Evolutionary conservation across 2,113 vertebrate species (phyloP), one percentile per base, ranked within the genome.

Genomic region (Atlantisia rogersi): DNA sequence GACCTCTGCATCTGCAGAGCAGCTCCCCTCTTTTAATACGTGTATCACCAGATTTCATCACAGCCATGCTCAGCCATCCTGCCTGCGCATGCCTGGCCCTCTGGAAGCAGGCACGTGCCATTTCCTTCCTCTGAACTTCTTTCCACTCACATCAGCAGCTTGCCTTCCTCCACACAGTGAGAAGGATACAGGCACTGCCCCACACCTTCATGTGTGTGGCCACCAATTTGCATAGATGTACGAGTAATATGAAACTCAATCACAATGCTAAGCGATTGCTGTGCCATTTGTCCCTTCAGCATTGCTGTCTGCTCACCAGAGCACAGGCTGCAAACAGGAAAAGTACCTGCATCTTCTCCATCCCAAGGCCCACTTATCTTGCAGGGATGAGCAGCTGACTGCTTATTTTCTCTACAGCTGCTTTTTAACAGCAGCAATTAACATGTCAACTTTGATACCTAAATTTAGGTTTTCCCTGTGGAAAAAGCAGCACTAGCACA

Each of bases 141-240:
- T 71, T 59, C 37, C 68, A 44, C 52, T 39, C 31, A 28, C 29
- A 18, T 1, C 55, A 82, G 82, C 79, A 69, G 29, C 67, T 82
- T 25, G 1, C 40, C 35, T 64, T 56, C 35, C 50, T 77, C 35
- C 0, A 0, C 22, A 0, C 1, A 10, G 39, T 5, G 8, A 10
- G 35, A 55, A 60, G 32, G 59, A 44, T 6, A 35, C 7, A 46
- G 63, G 9, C 67, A 44, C 52, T 58, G 48, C 48, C 50, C 35
- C 24, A 11, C 9, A 15, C 28, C 32, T 62, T 53, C 80, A 18
- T 1, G 4, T 24, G 5, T 7, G 35, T 22, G 39, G 21, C 28
- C 63, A 73, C 42, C 53, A 6, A 7, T 48, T 35, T 37, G 17
- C 31, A 56, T 0, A 1, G 60, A 7, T 7, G 9, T 2, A 17